phyloP scores from a whole-genome alignment of 2,888 invertebrate species.

The Drosophila monieri region DNA sequence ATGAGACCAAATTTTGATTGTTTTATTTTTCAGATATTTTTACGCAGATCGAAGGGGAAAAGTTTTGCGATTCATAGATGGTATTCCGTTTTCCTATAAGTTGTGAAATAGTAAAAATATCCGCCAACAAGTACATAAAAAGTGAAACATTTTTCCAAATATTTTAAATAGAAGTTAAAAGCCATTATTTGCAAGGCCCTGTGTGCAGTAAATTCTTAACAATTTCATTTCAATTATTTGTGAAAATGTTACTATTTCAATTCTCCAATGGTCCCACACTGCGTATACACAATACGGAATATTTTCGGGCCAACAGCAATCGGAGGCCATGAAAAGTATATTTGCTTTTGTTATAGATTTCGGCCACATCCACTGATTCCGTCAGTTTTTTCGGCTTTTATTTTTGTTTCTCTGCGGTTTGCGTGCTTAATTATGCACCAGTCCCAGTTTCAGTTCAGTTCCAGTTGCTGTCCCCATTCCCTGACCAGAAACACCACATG shows the following conservation, averaged over 20 bases:
- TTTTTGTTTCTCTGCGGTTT: slow-evolving; percentile 50
- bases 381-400: slow-evolving; percentile 27
- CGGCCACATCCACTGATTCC: slow-evolving; percentile 21
- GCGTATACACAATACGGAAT: slow-evolving; percentile 18
- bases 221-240: slow-evolving; percentile 36
- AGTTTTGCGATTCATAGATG: too few relatives aligned
- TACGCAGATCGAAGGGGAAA: too few relatives aligned
- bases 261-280: slow-evolving; percentile 1
- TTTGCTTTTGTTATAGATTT: slow-evolving; percentile 25
- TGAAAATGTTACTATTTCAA: slow-evolving; percentile 11
- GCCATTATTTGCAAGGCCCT: slow-evolving; percentile 4
- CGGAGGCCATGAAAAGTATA: slow-evolving; percentile 41
- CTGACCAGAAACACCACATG: slow-evolving; percentile 20
- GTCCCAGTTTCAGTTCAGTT: slow-evolving; percentile 16
- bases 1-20: too few relatives aligned
- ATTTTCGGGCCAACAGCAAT: slow-evolving; percentile 43
- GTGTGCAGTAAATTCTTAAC: slow-evolving; percentile 13
- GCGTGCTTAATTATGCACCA: slow-evolving; percentile 65
- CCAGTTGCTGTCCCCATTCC: background rate
- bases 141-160: too few relatives aligned
- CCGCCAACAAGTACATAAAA: too few relatives aligned
- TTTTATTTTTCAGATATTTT: too few relatives aligned
- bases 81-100: too few relatives aligned
- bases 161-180: background rate
- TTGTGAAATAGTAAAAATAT: too few relatives aligned